phyloP scores from a whole-genome alignment of 1,140 invertebrate species.

The Tetramorium simillimum region DNA sequence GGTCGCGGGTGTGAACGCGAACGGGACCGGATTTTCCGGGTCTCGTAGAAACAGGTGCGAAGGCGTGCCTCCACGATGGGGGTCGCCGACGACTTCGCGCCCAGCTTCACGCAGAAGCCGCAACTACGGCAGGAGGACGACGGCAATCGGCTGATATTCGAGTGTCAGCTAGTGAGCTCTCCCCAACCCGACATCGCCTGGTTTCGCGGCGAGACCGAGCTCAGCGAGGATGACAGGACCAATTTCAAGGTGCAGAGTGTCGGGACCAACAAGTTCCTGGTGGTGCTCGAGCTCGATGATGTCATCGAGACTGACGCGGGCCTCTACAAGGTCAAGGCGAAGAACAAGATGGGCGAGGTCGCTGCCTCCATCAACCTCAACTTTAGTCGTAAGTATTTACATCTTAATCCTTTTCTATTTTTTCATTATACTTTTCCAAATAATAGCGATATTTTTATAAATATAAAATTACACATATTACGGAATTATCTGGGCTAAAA shows the following conservation, averaged over 20 bases:
- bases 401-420: not conserved
- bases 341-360: slow-evolving; percentile 99
- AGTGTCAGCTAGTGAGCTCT: slow-evolving; percentile 95
- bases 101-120: slow-evolving; percentile 98
- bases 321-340: slow-evolving; percentile 98
- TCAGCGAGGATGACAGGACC: slow-evolving; percentile 93
- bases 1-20: slow-evolving; percentile 3
- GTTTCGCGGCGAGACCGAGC: slow-evolving; percentile 94
- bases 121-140: slow-evolving; percentile 98
- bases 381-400: slow-evolving; percentile 96
- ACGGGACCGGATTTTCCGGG: slow-evolving; percentile 45
- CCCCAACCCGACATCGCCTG: slow-evolving; percentile 97
- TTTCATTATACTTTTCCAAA: not conserved
- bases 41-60: slow-evolving; percentile 64
- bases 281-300: slow-evolving; percentile 97
- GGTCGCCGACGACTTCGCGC: slow-evolving; percentile 97
- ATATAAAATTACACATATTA: not conserved
- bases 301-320: slow-evolving; percentile 98
- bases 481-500: not conserved
- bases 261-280: slow-evolving; percentile 94
- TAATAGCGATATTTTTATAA: not conserved
- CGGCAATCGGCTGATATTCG: slow-evolving; percentile 97
- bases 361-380: slow-evolving; percentile 99
- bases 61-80: slow-evolving; percentile 87
- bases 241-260: slow-evolving; percentile 94